Percentiles rank a stretch among this genome's conserved stretches.
phyloP scores from a whole-genome alignment of 2,113 vertebrate genomes.

The Nibea albiflora region DNA sequence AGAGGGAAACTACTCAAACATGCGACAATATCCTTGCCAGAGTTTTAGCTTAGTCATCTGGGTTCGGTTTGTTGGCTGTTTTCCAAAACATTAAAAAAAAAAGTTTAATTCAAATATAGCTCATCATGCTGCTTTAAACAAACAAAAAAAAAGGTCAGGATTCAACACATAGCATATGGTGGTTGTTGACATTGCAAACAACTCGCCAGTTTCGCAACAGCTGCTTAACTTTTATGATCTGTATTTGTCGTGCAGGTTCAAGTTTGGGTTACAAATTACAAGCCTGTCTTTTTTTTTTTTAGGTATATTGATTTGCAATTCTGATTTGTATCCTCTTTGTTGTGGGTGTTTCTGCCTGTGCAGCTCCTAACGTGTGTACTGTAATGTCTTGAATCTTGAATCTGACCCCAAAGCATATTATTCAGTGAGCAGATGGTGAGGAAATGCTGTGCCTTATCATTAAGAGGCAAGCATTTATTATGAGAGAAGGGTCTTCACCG shows the following conservation, averaged over 20 bases:
- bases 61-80: slow-evolving; percentile 1
- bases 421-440: slow-evolving; percentile 5
- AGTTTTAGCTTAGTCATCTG: slow-evolving; percentile 4
- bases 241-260: slow-evolving; percentile 4
- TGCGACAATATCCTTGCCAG: slow-evolving; percentile 17
- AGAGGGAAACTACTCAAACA: slow-evolving; percentile 56
- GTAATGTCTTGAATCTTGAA: not conserved
- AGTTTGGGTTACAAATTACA: slow-evolving; percentile 8
- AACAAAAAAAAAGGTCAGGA: not conserved
- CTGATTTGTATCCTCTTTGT: not conserved
- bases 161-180: not conserved
- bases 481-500: not conserved
- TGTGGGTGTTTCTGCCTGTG: not conserved
- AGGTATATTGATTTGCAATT: slow-evolving; percentile 4
- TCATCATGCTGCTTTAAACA: not conserved
- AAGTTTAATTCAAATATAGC: slow-evolving; percentile 30
- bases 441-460: not conserved
- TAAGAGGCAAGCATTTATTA: not conserved
- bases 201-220: not conserved
- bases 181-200: not conserved
- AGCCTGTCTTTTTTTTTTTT: slow-evolving; percentile 4
- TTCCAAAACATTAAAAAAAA: slow-evolving; percentile 33
- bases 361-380: not conserved
- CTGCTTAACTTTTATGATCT: not conserved
- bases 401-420: not conserved